Percentiles rank a stretch among this genome's conserved stretches.
phyloP scores from a whole-genome alignment of 2,888 invertebrate species.

The Chloroclystis v-ata region DNA sequence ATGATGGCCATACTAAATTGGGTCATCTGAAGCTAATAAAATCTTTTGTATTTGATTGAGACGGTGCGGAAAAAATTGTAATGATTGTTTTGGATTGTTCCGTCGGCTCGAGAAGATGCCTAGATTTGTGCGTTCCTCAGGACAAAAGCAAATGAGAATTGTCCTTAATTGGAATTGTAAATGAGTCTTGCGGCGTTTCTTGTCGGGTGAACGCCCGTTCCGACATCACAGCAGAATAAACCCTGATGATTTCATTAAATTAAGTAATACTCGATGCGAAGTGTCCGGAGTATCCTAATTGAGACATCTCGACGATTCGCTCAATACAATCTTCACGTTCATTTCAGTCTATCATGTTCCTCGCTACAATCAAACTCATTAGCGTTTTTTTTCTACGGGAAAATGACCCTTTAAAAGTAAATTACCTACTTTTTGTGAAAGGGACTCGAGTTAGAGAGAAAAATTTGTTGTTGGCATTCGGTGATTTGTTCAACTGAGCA shows the following conservation, averaged over 20 bases:
- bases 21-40: neutral
- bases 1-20: constrained; percentile 20
- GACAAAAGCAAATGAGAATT: constrained; percentile 74
- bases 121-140: constrained; percentile 62
- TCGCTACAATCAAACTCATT: constrained; percentile 36
- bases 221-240: constrained; percentile 69
- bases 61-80: constrained; percentile 31
- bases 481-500: constrained; percentile 31
- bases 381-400: constrained; percentile 34
- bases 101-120: constrained; percentile 33
- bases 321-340: constrained; percentile 41
- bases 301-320: constrained; percentile 49
- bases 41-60: constrained; percentile 19
- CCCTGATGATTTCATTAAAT: constrained; percentile 75
- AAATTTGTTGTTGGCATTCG: constrained; percentile 33
- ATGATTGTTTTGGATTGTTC: constrained; percentile 37
- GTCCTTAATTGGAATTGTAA: constrained; percentile 76
- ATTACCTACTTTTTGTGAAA: constrained; percentile 36
- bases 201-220: constrained; percentile 65
- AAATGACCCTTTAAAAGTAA: constrained; percentile 39
- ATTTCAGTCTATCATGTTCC: constrained; percentile 40
- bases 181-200: constrained; percentile 73
- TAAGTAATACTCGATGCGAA: constrained; percentile 51
- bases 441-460: constrained; percentile 31
- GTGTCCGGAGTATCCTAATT: constrained; percentile 51